A percentile compares a stretch with the other conserved stretches of the same genome.
phyloP scores from a whole-genome alignment of 2,797 vertebrate species.

The Chloroceryle inda region DNA sequence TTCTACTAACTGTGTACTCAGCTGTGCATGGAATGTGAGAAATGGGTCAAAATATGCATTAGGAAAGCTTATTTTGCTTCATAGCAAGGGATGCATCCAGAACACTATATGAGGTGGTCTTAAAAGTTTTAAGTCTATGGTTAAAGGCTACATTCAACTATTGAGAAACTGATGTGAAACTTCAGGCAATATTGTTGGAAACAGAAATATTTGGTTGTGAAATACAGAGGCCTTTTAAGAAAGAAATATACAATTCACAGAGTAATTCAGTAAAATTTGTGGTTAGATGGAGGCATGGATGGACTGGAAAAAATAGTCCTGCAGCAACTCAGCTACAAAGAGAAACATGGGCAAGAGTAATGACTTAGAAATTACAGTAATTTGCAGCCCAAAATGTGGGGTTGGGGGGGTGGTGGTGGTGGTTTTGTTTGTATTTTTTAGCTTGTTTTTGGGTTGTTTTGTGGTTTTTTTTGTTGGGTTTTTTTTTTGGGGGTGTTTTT shows the following conservation, averaged over 20 bases:
- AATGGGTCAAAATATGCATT: rapidly evolving
- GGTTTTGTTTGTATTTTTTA: not conserved
- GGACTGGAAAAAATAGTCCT: slow-evolving; percentile 4
- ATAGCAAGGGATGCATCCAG: not conserved
- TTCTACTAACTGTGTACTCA: not conserved
- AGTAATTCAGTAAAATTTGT: slow-evolving; percentile 23
- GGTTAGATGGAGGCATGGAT: slow-evolving; percentile 30
- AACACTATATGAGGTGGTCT: not conserved
- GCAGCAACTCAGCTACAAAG: slow-evolving; percentile 26
- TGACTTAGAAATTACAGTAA: slow-evolving; percentile 3
- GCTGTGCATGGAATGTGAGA: not conserved
- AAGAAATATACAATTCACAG: slow-evolving; percentile 19
- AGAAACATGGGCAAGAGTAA: not conserved
- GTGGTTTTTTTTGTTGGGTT: too few species aligned
- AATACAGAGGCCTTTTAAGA: slow-evolving; percentile 25
- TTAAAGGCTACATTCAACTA: not conserved
- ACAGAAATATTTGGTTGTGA: slow-evolving; percentile 32
- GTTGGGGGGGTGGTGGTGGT: too few species aligned
- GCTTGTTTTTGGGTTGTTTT: not conserved
- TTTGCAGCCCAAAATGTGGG: not conserved
- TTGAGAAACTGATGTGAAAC: not conserved
- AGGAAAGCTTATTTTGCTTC: not conserved
- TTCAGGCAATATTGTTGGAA: not conserved
- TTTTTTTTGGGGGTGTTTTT: not conserved
- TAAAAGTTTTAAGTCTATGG: not conserved